Evolutionary conservation across 2,888 invertebrate genomes (phyloP).

Genomic region (Limnephilus marmoratus): DNA sequence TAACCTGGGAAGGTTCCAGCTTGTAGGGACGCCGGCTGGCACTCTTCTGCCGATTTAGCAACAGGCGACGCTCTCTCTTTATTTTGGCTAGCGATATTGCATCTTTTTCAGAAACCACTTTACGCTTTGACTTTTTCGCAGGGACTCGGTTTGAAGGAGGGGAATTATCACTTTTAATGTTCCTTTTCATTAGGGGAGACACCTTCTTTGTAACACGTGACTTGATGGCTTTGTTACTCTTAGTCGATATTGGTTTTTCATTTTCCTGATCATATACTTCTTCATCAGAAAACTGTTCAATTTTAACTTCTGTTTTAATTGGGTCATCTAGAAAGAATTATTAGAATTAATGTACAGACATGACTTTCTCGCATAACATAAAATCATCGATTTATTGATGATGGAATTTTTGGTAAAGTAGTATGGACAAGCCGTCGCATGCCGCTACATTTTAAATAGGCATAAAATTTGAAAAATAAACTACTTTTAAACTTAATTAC

Average conservation of each 20-base stretch:
- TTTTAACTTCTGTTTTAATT: background rate
- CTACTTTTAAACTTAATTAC: no score
- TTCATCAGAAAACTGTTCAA: background rate
- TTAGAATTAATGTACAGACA: background rate
- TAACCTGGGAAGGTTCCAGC: slow-evolving; percentile 48
- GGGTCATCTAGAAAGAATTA: background rate
- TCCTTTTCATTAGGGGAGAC: background rate
- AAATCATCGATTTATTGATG: background rate
- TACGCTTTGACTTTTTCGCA: background rate
- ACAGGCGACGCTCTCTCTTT: slow-evolving; percentile 6
- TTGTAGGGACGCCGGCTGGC: slow-evolving; percentile 55
- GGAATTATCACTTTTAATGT: background rate
- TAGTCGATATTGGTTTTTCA: background rate
- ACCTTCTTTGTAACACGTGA: background rate
- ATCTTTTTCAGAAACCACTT: slow-evolving; percentile 9
- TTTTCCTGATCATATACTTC: background rate
- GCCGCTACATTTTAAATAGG: no score
- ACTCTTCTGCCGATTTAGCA: slow-evolving; percentile 38
- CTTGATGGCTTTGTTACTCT: background rate
- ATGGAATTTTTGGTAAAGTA: no score
- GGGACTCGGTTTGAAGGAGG: background rate
- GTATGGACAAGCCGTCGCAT: no score
- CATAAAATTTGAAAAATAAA: no score
- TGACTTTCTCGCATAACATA: background rate
- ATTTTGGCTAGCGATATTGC: background rate